Conservation (phyloP, 2,113 vertebrate species). For the Heterotilapia buettikoferi region DNA sequence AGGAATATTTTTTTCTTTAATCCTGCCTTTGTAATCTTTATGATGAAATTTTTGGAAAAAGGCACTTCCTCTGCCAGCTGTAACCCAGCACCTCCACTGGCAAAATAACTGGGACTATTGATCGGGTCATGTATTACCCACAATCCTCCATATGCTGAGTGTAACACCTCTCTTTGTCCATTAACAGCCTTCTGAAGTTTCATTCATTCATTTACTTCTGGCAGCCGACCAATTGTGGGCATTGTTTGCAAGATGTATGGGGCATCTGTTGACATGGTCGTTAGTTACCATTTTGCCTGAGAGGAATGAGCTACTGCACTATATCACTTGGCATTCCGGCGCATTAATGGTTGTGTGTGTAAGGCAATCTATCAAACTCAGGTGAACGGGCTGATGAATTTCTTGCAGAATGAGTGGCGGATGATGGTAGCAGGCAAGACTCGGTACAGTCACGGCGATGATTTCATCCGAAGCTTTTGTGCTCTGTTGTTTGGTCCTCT, state of each 20-base stretch:
- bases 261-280: conserved; percentile 61
- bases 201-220: conserved; percentile 53
- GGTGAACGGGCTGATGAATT: conserved; percentile 45
- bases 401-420: conserved; percentile 10
- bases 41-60: neutral
- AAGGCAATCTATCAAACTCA: conserved; percentile 58
- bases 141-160: conserved; percentile 62
- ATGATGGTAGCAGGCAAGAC: conserved; percentile 19
- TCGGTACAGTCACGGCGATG: neutral
- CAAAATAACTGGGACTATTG: conserved; percentile 59
- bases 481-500: neutral
- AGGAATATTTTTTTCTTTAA: neutral
- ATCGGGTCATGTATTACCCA: conserved; percentile 60
- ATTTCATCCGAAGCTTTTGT: neutral
- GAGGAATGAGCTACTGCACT: conserved; percentile 50
- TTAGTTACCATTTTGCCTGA: conserved; percentile 62
- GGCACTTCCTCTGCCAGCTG: neutral
- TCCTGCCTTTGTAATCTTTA: neutral
- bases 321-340: conserved; percentile 55
- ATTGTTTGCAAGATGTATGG: conserved; percentile 64
- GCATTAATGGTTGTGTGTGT: conserved; percentile 47
- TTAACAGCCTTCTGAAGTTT: conserved; percentile 62
- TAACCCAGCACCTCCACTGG: conserved; percentile 56
- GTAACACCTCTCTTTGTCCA: conserved; percentile 63
- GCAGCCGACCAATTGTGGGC: conserved; percentile 50